These are phyloP conservation scores for Agrypnus murinus DNA, from an alignment of 2,888 invertebrate species.

Conservation along the genomic window DNA sequence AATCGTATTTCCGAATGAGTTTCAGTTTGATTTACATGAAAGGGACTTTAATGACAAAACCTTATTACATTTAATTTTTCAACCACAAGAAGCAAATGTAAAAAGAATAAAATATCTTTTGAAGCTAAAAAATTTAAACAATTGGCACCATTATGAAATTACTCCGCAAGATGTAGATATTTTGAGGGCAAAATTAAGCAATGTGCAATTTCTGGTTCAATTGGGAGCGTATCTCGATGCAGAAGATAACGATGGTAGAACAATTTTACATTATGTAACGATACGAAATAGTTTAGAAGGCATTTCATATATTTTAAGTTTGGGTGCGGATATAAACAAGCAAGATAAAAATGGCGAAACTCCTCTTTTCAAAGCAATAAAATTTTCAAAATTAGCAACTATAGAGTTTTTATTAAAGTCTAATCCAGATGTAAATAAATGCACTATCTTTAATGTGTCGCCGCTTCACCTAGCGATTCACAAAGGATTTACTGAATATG, in stretches of 20 bases:
- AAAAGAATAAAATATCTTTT: not conserved
- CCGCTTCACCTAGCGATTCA: not conserved
- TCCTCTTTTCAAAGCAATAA: not conserved
- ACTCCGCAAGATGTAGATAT: not conserved
- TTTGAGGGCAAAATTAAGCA: not conserved
- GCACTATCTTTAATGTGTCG: not conserved
- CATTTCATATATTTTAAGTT: not conserved
- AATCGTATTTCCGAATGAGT: not conserved
- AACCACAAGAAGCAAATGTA: not conserved
- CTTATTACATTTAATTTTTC: not conserved
- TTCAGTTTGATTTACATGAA: not conserved
- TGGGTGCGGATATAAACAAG: not conserved
- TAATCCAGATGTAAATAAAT: not conserved
- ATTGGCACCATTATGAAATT: constrained; percentile 1
- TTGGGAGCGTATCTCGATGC: not conserved
- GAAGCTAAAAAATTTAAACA: not conserved
- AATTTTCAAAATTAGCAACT: not conserved
- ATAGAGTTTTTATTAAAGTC: not conserved
- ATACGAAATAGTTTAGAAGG: not conserved
- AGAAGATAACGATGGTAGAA: not conserved
- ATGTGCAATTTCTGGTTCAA: not conserved
- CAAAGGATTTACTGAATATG: not conserved
- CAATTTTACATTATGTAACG: not conserved
- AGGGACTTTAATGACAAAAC: not conserved
- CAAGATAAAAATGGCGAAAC: constrained; percentile 3